Percentiles rank a stretch among this genome's conserved stretches.
phyloP scores from a whole-genome alignment of 2,888 invertebrate genomes.

The Drosophila koepferae region DNA sequence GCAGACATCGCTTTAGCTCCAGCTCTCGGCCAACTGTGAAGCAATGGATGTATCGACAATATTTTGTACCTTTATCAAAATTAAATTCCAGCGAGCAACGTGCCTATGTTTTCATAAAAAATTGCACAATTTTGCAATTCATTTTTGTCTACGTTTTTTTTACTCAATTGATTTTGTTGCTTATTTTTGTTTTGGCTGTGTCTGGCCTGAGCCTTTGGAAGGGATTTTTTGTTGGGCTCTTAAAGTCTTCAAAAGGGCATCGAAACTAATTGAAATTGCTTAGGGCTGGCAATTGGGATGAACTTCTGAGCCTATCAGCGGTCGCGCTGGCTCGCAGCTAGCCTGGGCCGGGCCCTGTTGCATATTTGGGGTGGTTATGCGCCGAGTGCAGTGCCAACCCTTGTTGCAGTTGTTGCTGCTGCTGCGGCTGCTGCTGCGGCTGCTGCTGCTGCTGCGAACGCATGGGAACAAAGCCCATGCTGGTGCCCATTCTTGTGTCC shows the following conservation, averaged over 20 bases:
- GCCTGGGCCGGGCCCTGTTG: constrained; percentile 17
- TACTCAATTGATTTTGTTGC: constrained; percentile 21
- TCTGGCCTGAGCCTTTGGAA: constrained; percentile 6
- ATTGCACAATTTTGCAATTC: constrained; percentile 12
- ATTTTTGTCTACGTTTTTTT: constrained; percentile 11
- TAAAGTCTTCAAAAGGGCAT: constrained; percentile 9
- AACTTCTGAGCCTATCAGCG: constrained; percentile 26
- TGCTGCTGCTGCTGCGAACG: constrained; percentile 39
- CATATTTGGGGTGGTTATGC: constrained; percentile 46
- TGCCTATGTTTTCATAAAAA: constrained; percentile 52
- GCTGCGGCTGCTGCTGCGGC: too few relatives aligned
- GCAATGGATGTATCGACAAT: constrained; percentile 72
- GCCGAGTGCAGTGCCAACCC: constrained; percentile 55
- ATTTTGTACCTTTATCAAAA: constrained; percentile 81
- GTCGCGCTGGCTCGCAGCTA: neutral
- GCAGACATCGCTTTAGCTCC: constrained; percentile 27
- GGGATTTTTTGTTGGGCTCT: neutral
- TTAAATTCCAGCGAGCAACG: constrained; percentile 71
- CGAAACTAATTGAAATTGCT: constrained; percentile 1
- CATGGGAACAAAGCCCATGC: constrained; percentile 44
- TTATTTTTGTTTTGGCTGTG: constrained; percentile 12
- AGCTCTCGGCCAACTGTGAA: constrained; percentile 13
- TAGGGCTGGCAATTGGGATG: constrained; percentile 1
- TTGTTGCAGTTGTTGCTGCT: constrained; percentile 24
- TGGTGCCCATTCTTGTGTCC: constrained; percentile 6